Conservation (phyloP, 2,113 vertebrate genomes). For the Siphamia tubifer region DNA sequence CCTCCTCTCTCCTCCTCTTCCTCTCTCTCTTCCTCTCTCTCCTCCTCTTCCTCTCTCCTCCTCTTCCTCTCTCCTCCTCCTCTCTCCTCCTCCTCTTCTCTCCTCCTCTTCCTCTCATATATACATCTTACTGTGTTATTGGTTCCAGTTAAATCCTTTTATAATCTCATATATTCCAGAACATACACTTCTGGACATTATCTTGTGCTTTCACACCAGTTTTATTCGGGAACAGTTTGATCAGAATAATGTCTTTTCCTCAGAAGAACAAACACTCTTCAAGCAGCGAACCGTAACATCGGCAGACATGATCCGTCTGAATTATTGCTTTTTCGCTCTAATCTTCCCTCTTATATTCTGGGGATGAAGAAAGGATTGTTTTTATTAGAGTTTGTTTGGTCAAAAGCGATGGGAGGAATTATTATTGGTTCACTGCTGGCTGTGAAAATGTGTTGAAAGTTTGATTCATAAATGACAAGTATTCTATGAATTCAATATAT, state of each 20-base stretch:
- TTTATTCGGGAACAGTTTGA: neutral
- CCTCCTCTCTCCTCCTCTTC: no score
- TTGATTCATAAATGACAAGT: neutral
- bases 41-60: no score
- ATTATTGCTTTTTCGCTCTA: neutral
- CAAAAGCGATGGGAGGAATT: neutral
- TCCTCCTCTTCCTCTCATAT: no score
- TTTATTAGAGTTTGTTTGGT: neutral
- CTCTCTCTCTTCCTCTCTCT: no score
- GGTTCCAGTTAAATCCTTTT: no score
- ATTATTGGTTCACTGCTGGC: neutral
- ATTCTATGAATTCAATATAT: neutral
- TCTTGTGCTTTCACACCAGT: neutral
- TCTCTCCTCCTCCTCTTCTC: no score
- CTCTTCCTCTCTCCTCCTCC: no score
- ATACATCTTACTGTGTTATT: no score
- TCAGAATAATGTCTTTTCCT: neutral
- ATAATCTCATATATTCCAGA: no score
- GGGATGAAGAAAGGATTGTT: neutral
- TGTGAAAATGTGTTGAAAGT: neutral
- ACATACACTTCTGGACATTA: no score
- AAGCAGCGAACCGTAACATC: neutral
- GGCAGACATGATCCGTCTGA: neutral
- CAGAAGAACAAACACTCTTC: neutral
- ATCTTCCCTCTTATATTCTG: slow-evolving; percentile 3